Base-by-base conservation (phyloP, 35 echinoderm and acorn worm genomes). In the Ophiothrix spiculata region DNA sequence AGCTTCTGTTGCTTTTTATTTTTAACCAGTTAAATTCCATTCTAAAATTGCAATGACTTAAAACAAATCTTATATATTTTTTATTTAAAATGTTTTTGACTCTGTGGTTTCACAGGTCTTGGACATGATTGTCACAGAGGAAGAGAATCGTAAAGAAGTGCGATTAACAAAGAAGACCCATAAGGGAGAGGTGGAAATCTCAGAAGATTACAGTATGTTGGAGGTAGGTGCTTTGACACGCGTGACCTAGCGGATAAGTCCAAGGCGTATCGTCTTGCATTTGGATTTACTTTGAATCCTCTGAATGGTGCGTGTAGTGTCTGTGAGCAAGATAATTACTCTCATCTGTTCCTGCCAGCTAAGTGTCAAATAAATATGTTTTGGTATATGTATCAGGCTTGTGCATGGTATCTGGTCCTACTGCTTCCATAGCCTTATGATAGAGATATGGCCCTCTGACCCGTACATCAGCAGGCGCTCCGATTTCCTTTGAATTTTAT, bases 181-280 rank as follows among this genome's bases (percentile, higher is more conserved):
- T 75, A 99, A 99, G 87, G 96, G 96, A 85, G 92, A 99, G 79
- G 84, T 99, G 13, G 96, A 99, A 64, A 89, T 99, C 12, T 80
- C 81, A 0, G 92, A 99, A 56, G 92, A 94, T 12, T 74, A 91
- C 2, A 90, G 88, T 38, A 79, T 63, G 1, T 49, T 99, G 32
- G 86, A 92, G 86, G 96, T 99, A 87, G 33, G 86, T 83, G 36
- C 23, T 4, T 11, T 38, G 0, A 79, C 8, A 28, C 3, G 77
- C 28, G 23, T 23, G 36, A 37, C 21, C 36, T 34, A 23, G 23
- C 28, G n/a, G n/a, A n/a, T n/a, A n/a, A n/a, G n/a, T n/a, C n/a
- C n/a, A n/a, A n/a, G n/a, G n/a, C n/a, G n/a, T n/a, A n/a, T n/a
- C n/a, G n/a, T n/a, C n/a, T n/a, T n/a, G n/a, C n/a, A n/a, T n/a